Evolutionary conservation across 2,797 vertebrate species (phyloP).

Genomic region (Agapornis canus): DNA sequence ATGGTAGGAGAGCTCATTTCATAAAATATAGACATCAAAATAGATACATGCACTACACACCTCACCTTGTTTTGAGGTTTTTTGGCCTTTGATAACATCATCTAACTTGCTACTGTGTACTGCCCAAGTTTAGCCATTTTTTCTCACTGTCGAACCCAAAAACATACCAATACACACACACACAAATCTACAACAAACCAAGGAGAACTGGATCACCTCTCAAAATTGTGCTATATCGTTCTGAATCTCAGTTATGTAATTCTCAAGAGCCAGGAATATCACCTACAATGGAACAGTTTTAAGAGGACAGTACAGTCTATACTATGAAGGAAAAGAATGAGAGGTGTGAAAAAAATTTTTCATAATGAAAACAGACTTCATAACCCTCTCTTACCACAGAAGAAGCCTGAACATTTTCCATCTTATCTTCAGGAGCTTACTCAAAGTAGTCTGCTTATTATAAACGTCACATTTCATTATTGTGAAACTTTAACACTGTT

Average conservation of each 20-base stretch:
- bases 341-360: neutral
- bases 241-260: neutral
- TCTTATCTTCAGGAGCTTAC: neutral
- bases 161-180: neutral
- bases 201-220: neutral
- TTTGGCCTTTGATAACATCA: too few species aligned
- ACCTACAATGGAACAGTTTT: neutral
- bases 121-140: neutral
- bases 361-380: neutral
- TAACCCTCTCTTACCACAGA: neutral
- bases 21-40: neutral
- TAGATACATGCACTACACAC: neutral
- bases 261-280: neutral
- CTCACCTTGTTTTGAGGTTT: neutral
- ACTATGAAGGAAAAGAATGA: neutral
- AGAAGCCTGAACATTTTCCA: neutral
- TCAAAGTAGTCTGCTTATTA: neutral
- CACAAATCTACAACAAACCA: neutral
- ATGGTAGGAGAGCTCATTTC: neutral
- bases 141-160: neutral
- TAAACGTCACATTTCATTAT: neutral
- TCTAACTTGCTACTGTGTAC: rapidly evolving
- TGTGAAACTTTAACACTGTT: neutral
- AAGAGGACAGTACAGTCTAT: neutral
- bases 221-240: neutral